These are phyloP conservation scores for Paracyclopina nana DNA, from an alignment of 1,140 invertebrate genomes.

Conservation along the genomic window DNA sequence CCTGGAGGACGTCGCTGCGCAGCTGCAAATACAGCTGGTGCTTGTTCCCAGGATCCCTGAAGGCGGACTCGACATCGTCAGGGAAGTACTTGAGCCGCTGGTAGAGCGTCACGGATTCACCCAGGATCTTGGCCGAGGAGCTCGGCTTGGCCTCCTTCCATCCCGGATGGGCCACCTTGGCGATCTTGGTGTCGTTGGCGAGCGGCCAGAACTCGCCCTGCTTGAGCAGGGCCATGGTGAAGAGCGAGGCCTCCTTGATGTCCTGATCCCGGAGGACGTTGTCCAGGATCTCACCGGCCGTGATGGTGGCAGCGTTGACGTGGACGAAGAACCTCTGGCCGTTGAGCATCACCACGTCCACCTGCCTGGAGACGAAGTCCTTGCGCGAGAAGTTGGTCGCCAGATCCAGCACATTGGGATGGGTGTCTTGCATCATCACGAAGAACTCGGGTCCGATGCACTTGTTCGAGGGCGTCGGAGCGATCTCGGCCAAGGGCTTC, in stretches of 20 bases:
- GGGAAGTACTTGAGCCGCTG: constrained; percentile 8
- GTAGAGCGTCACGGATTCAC: constrained; percentile 4
- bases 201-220: neutral
- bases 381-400: constrained; percentile 2
- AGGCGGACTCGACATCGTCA: neutral
- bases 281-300: constrained; percentile 5
- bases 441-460: constrained; percentile 9
- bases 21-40: constrained; percentile 10
- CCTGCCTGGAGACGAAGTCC: neutral
- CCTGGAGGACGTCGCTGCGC: constrained; percentile 5
- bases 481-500: constrained; percentile 2
- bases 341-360: neutral
- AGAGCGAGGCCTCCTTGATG: constrained; percentile 6
- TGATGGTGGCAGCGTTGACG: neutral
- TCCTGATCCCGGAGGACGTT: neutral
- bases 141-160: constrained; percentile 6
- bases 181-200: constrained; percentile 5
- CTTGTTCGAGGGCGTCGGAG: neutral
- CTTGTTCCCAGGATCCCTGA: constrained; percentile 11
- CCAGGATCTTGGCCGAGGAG: neutral
- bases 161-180: neutral
- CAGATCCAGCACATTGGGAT: constrained; percentile 4
- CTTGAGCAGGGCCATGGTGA: neutral
- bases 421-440: constrained; percentile 5
- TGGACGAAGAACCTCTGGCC: constrained; percentile 6